Evolutionary conservation across 2,113 vertebrate species (phyloP).

Genomic region (human): DNA sequence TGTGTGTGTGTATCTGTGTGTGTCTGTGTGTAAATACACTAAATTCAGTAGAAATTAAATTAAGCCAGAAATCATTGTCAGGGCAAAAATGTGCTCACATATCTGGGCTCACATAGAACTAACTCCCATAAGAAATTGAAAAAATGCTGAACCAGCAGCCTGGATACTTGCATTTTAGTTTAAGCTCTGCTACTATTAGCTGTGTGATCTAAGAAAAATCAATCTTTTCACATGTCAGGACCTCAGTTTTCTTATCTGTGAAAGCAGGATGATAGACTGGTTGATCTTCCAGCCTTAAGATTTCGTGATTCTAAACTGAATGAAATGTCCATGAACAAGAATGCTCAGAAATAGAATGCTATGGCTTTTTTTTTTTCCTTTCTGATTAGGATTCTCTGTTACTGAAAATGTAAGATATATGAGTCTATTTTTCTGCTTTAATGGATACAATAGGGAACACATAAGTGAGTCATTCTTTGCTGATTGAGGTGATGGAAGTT

Average conservation of each 20-base stretch:
- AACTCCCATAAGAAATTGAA: neutral
- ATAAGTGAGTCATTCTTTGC: conserved; percentile 68
- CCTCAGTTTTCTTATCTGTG: conserved; percentile 47
- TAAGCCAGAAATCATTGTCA: neutral
- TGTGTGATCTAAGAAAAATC: neutral
- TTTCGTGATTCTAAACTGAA: neutral
- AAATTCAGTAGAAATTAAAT: neutral
- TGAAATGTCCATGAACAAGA: neutral
- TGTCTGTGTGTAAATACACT: neutral
- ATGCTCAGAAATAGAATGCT: neutral
- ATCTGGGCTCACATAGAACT: neutral
- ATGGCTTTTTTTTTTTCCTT: neutral
- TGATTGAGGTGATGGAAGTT: conserved; percentile 64
- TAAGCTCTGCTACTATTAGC: neutral
- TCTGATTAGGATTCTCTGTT: conserved; percentile 45
- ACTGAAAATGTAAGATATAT: conserved; percentile 61
- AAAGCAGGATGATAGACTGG: neutral
- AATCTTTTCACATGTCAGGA: neutral
- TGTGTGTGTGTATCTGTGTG: neutral
- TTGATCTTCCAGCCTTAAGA: neutral
- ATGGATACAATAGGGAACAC: conserved; percentile 56
- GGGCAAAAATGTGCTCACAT: neutral
- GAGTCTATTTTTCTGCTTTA: conserved; percentile 73
- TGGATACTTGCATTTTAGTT: neutral
- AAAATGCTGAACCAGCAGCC: neutral